These are phyloP conservation scores for Gymnocephalus cernua DNA, from an alignment of 2,113 vertebrate genomes.

Conservation along the genomic window DNA sequence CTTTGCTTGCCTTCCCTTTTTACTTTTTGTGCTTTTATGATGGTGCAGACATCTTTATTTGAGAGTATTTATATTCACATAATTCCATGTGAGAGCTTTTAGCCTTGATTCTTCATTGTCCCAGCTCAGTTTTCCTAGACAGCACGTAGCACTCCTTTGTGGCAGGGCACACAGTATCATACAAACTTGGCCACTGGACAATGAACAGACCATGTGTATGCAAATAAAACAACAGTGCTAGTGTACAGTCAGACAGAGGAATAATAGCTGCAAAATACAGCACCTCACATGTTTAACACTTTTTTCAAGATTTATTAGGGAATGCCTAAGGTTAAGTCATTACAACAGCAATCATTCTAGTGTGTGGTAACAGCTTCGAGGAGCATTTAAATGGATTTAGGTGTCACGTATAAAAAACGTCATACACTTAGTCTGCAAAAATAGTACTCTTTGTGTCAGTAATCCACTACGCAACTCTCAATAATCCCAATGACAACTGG, in stretches of 20 bases:
- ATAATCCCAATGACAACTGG: slow-evolving; percentile 41
- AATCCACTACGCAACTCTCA: slow-evolving; percentile 31
- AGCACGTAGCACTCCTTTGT: slow-evolving; percentile 20
- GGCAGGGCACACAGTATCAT: slow-evolving; percentile 11
- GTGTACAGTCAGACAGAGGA: background rate
- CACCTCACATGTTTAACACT: background rate
- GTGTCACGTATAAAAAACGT: slow-evolving; percentile 6
- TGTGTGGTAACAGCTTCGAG: background rate
- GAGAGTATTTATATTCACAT: slow-evolving; percentile 15
- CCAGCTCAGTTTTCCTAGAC: slow-evolving; percentile 15
- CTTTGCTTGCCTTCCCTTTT: slow-evolving; percentile 11
- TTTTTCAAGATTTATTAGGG: background rate
- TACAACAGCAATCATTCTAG: background rate
- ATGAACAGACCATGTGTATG: background rate
- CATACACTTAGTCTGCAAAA: slow-evolving; percentile 7
- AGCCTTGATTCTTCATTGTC: slow-evolving; percentile 22
- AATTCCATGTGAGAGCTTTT: background rate
- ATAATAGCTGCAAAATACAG: background rate
- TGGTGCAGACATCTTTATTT: slow-evolving; percentile 30
- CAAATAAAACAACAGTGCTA: background rate
- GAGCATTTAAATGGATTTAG: slow-evolving; percentile 8
- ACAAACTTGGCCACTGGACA: slow-evolving; percentile 2
- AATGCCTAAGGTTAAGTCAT: background rate
- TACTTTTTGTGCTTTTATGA: slow-evolving; percentile 27
- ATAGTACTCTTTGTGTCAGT: slow-evolving; percentile 27